A percentile compares a stretch with the other conserved stretches of the same genome.
Conservation (phyloP, 2,113 vertebrate species). For the Neolamprologus falcicula region DNA sequence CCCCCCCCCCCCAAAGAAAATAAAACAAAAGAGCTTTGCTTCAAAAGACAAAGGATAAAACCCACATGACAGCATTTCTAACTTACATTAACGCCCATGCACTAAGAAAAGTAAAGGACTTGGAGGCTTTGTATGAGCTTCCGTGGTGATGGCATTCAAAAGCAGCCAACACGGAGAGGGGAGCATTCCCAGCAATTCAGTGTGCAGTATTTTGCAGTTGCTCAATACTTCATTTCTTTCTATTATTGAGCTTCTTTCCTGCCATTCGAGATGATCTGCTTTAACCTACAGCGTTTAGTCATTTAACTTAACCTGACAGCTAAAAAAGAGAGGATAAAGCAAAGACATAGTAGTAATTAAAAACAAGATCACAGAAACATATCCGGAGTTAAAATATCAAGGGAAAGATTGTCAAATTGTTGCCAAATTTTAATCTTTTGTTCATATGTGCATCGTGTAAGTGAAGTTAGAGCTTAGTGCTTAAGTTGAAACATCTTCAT, state of each 20-base stretch:
- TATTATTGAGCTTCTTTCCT: neutral
- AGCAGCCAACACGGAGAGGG: neutral
- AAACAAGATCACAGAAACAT: neutral
- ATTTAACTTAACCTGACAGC: neutral
- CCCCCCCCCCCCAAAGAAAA: fast-evolving
- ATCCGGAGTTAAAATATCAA: neutral
- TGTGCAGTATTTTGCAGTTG: neutral
- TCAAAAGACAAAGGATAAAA: neutral
- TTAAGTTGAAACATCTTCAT: neutral
- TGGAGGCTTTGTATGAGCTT: neutral
- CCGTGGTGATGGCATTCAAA: neutral
- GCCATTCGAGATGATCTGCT: neutral
- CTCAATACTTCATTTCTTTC: neutral
- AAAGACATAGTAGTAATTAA: neutral
- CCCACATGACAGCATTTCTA: neutral
- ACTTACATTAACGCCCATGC: neutral
- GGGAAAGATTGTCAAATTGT: neutral
- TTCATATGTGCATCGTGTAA: neutral
- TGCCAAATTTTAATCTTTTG: neutral
- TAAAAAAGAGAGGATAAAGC: neutral
- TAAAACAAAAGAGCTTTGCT: neutral
- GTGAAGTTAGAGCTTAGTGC: neutral
- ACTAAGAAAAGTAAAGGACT: neutral
- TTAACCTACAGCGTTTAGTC: neutral
- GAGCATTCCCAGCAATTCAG: neutral